These are phyloP conservation scores for Vombatus ursinus DNA, from an alignment of 2,113 vertebrate species.

Conservation along the genomic window DNA sequence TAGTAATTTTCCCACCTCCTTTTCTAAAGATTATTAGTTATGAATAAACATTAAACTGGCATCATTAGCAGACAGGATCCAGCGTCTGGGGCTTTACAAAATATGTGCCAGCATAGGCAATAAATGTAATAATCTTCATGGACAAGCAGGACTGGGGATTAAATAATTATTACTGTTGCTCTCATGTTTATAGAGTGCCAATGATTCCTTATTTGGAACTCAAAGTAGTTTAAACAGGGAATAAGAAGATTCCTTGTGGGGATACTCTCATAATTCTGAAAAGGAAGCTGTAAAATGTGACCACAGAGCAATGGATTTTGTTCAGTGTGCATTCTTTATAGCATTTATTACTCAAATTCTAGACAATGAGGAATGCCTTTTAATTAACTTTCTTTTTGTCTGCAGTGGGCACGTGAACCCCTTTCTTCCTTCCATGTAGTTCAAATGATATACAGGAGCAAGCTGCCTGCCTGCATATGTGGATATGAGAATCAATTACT, in stretches of 20 bases:
- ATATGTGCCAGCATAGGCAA: neutral
- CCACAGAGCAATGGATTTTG: constrained; percentile 26
- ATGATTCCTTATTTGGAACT: neutral
- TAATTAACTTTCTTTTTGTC: constrained; percentile 72
- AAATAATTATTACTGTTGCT: constrained; percentile 28
- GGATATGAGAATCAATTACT: constrained; percentile 35
- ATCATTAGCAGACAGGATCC: constrained; percentile 18
- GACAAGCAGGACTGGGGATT: constrained; percentile 19
- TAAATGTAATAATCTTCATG: neutral
- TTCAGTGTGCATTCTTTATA: constrained; percentile 10
- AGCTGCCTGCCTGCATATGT: neutral
- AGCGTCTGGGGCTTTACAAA: constrained; percentile 28
- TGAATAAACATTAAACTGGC: constrained; percentile 55
- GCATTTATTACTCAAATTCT: constrained; percentile 65
- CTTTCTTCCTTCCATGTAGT: constrained; percentile 19
- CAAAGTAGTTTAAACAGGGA: constrained; percentile 10
- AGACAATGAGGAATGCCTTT: constrained; percentile 71
- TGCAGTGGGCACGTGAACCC: constrained; percentile 55
- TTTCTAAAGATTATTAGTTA: constrained; percentile 32
- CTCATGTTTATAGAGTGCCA: neutral
- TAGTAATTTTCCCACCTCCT: constrained; percentile 23
- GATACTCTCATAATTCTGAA: constrained; percentile 25
- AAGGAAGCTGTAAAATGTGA: constrained; percentile 53
- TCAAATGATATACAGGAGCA: constrained; percentile 60
- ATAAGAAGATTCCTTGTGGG: neutral